phyloP scores from a whole-genome alignment of 2,797 vertebrate species.

The Protonibea diacanthus region DNA sequence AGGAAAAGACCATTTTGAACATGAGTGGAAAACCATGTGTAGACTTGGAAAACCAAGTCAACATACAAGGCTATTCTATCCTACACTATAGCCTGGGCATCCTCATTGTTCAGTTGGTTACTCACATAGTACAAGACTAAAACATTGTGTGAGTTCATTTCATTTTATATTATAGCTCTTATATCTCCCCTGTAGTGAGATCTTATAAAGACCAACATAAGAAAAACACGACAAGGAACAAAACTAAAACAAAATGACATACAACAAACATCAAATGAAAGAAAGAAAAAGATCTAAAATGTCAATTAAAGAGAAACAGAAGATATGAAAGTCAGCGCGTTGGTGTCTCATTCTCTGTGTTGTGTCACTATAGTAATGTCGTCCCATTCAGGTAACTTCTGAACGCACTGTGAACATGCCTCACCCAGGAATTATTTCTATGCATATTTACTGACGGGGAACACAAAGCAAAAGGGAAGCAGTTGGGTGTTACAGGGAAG shows the following conservation, averaged over 20 bases:
- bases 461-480: slow-evolving; percentile 42
- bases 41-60: too few relatives aligned
- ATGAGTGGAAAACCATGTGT: slow-evolving; percentile 14
- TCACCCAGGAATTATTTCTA: slow-evolving; percentile 58
- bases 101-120: background rate
- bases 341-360: background rate
- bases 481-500: slow-evolving; percentile 29
- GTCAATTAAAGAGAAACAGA: background rate
- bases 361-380: slow-evolving; percentile 23
- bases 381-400: slow-evolving; percentile 36
- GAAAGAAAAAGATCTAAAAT: slow-evolving; percentile 9
- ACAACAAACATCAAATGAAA: background rate
- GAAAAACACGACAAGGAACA: slow-evolving; percentile 5
- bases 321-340: background rate
- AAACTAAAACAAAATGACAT: background rate
- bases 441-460: slow-evolving; percentile 59
- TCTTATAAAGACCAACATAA: slow-evolving; percentile 20
- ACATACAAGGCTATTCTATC: too few relatives aligned
- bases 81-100: background rate
- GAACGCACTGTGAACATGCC: slow-evolving; percentile 43
- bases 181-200: slow-evolving; percentile 10
- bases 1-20: slow-evolving; percentile 25
- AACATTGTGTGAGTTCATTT: background rate
- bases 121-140: background rate
- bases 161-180: background rate